Base-by-base conservation (phyloP, 2,888 invertebrate genomes). In the Synergus itoensis region DNA sequence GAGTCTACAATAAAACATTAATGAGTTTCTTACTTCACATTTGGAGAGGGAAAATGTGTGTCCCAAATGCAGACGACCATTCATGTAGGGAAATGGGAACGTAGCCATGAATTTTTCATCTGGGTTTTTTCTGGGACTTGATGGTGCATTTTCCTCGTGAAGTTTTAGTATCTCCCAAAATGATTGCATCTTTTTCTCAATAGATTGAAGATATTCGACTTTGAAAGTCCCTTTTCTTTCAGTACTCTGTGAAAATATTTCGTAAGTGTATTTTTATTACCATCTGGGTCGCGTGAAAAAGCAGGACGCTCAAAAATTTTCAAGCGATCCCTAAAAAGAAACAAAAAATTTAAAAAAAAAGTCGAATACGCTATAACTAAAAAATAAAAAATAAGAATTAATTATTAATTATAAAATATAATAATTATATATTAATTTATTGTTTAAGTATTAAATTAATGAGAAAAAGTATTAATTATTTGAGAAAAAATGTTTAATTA, bases 61-160 rank as follows among this genome's bases (percentile, higher is more conserved):
- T 0, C 99, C 99, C 85, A 99, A 93, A 94, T 99, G 99, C 78
- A 99, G 94, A 67, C 98, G 95, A 12, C 99, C 99, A 94, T 99
- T 99, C 99, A 99, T 99, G 90, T 99, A 99, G 0, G 99, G 99
- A 93, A 96, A 99, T 0, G 99, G 99, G 93, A 99, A 99, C 2
- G 98, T 98, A 53, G 96, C 97, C 86, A 99, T 93, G 91, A 96
- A 99, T 90, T 99, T 99, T 83, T 97, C 97, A 88, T 95, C 93
- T 92, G 93, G 92, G 87, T 94, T 86, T 14, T 82, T 94, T 81
- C 93, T 94, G 81, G 93, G 92, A 8, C 94, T 92, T 18, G 91
- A 89, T 0, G 96, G 96, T 3, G 98, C 98, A 93, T 99, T 96
- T 77, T 94, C 93, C 93, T 99, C 98, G 91, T 96, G 97, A 48